A percentile compares a stretch with the other conserved stretches of the same genome.
These are phyloP conservation scores for Forbesichthys papilliferus DNA, from an alignment of 2,113 vertebrate genomes.

Conservation along the genomic window DNA sequence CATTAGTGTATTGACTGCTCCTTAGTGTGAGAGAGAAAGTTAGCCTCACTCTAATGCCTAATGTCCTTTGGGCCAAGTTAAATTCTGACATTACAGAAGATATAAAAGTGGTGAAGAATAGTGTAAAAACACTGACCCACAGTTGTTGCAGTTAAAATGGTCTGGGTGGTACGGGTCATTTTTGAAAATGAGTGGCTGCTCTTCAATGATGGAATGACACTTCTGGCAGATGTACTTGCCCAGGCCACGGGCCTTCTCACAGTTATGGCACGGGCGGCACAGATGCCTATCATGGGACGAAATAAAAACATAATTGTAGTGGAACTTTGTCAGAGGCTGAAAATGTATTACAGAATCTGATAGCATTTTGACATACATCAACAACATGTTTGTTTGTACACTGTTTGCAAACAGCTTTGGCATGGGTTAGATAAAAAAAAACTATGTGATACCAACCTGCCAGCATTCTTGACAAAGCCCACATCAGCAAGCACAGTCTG, in stretches of 20 bases:
- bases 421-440: conserved; percentile 7
- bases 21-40: neutral
- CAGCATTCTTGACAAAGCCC: conserved; percentile 98
- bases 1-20: neutral
- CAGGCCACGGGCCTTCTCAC: conserved; percentile 94
- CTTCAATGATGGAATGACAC: conserved; percentile 97
- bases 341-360: neutral
- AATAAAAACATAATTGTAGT: conserved; percentile 4
- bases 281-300: conserved; percentile 81
- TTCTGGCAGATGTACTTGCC: conserved; percentile 99
- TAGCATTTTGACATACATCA: conserved; percentile 6
- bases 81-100: neutral
- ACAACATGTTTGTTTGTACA: too few species aligned
- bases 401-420: conserved; percentile 26
- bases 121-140: conserved; percentile 79
- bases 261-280: conserved; percentile 96
- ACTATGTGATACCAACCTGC: conserved; percentile 80
- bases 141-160: conserved; percentile 98
- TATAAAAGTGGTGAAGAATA: neutral
- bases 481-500: conserved; percentile 91
- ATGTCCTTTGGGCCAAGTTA: neutral
- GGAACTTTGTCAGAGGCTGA: neutral
- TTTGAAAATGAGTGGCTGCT: conserved; percentile 96
- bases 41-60: too few species aligned
- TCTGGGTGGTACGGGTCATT: conserved; percentile 98